Conservation (phyloP, 1,140 invertebrate species). For the Sipha flava region DNA sequence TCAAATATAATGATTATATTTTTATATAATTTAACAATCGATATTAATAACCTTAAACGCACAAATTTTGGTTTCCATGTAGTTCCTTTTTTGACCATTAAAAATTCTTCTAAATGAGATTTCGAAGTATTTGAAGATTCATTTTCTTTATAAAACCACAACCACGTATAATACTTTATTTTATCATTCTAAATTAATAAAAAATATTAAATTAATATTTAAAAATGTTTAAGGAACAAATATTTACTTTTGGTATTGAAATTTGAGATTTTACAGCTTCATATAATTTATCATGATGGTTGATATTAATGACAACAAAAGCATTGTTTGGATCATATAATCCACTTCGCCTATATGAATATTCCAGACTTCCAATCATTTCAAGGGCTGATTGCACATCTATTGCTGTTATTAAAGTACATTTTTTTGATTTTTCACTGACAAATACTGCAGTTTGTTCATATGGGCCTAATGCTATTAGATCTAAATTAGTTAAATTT, state of each 20-base stretch:
- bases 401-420: constrained; percentile 2
- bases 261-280: constrained; percentile 1
- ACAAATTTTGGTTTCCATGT: constrained; percentile 17
- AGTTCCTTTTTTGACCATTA: constrained; percentile 21
- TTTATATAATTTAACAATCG: background rate
- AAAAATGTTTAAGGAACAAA: background rate
- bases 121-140: background rate
- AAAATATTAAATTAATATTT: background rate
- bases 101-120: constrained; percentile 22
- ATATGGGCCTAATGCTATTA: background rate
- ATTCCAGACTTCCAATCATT: constrained; percentile 19
- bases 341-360: constrained; percentile 8
- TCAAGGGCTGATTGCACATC: background rate
- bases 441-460: constrained; percentile 15
- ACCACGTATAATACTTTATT: constrained; percentile 23
- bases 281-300: background rate
- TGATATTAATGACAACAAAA: constrained; percentile 6
- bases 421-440: constrained; percentile 26
- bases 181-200: constrained; percentile 7
- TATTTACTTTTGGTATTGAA: background rate
- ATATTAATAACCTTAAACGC: constrained; percentile 2
- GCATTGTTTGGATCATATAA: constrained; percentile 1
- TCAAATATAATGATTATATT: too few species aligned
- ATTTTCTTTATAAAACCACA: constrained; percentile 15
- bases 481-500: background rate